phyloP scores from a whole-genome alignment of 2,888 invertebrate genomes.

The Drosophila mimetica region DNA sequence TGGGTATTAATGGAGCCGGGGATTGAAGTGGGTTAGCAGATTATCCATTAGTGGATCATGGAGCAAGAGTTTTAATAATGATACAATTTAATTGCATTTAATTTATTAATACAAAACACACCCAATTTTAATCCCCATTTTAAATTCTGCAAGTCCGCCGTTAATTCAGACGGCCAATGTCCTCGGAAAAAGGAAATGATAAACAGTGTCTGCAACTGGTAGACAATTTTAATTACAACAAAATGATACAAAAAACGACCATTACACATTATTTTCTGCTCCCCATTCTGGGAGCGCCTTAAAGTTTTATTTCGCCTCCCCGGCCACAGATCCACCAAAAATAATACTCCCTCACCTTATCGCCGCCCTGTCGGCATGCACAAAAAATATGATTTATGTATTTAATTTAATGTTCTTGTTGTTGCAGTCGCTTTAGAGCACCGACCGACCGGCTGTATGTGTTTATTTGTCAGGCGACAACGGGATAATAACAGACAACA shows the following conservation, averaged over 20 bases:
- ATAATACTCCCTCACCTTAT: slow-evolving; percentile 36
- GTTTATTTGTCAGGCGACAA: slow-evolving; percentile 80
- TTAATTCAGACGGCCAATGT: slow-evolving; percentile 51
- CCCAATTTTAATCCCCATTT: neutral
- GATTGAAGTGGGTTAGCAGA: neutral
- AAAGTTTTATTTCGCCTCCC: slow-evolving; percentile 14
- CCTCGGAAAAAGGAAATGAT: slow-evolving; percentile 24
- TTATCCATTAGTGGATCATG: neutral
- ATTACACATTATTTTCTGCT: slow-evolving; percentile 37
- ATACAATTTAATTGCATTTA: too few species aligned
- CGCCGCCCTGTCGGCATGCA: slow-evolving; percentile 55
- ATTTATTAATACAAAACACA: too few species aligned
- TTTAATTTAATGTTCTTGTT: slow-evolving; percentile 74
- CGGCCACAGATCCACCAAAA: neutral
- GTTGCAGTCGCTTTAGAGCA: slow-evolving; percentile 51
- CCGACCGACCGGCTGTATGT: slow-evolving; percentile 53
- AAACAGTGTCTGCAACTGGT: slow-evolving; percentile 35
- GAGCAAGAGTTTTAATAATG: neutral
- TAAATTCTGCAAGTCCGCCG: slow-evolving; percentile 15
- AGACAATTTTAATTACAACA: slow-evolving; percentile 76
- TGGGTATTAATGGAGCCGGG: neutral
- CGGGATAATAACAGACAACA: slow-evolving; percentile 67
- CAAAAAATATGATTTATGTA: slow-evolving; percentile 72
- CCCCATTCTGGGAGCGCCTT: slow-evolving; percentile 24
- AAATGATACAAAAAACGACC: slow-evolving; percentile 38